phyloP scores from a whole-genome alignment of 2,113 vertebrate species.

The Mobula hypostoma region DNA sequence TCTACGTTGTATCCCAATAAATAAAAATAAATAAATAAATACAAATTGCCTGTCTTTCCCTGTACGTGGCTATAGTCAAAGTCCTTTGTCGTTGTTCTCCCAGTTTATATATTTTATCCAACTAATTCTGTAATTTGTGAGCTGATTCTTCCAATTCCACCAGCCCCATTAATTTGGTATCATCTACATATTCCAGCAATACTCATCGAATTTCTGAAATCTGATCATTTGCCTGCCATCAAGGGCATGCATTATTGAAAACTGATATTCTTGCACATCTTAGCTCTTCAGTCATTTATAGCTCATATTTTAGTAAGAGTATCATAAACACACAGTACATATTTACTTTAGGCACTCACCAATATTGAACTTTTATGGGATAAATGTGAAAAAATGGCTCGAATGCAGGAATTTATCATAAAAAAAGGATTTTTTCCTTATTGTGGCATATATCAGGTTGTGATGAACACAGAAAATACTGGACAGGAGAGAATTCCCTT shows the following conservation, averaged over 20 bases:
- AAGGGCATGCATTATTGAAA: slow-evolving; percentile 3
- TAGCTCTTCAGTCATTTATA: background rate
- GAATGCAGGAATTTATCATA: background rate
- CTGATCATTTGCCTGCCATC: background rate
- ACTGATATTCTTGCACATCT: background rate
- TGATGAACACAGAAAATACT: background rate
- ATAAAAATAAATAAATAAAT: background rate
- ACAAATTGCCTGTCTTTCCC: background rate
- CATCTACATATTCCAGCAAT: background rate
- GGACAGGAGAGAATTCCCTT: background rate
- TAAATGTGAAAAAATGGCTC: background rate
- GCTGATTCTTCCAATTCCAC: slow-evolving; percentile 7
- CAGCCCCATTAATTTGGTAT: slow-evolving; percentile 1
- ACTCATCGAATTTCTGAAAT: background rate
- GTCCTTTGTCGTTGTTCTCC: background rate
- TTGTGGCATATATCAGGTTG: background rate
- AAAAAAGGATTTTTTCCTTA: background rate
- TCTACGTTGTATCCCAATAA: no score
- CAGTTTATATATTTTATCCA: background rate
- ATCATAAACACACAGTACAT: background rate
- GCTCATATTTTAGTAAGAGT: background rate
- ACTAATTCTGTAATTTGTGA: background rate
- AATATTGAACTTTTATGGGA: background rate
- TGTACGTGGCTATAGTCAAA: background rate
- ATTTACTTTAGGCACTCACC: background rate